Evolutionary conservation across 35 echinoderm and acorn worm genomes (phyloP).

Genomic region (Hemicentrotus pulcherrimus): DNA sequence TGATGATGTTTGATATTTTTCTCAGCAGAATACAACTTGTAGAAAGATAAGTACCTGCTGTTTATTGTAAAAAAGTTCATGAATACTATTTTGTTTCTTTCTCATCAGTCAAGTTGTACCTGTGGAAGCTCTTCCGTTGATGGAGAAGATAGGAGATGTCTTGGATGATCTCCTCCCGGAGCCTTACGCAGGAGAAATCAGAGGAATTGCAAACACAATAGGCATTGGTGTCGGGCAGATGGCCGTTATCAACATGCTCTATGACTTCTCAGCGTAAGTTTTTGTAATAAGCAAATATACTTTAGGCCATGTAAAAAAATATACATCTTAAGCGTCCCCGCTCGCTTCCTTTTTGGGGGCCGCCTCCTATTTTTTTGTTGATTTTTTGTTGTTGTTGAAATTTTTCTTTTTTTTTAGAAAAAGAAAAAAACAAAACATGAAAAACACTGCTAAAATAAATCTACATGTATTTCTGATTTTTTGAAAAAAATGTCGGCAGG

Average conservation of each 20-base stretch:
- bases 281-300: neutral
- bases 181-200: slow-evolving; percentile 85
- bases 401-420: no score
- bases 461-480: no score
- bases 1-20: neutral
- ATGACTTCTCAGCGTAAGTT: slow-evolving; percentile 93
- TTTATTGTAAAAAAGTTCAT: neutral
- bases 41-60: neutral
- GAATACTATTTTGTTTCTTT: slow-evolving; percentile 1
- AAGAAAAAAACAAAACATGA: no score
- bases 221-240: slow-evolving; percentile 70
- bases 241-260: slow-evolving; percentile 67
- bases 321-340: no score
- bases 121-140: slow-evolving; percentile 26
- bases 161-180: slow-evolving; percentile 74
- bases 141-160: slow-evolving; percentile 57
- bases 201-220: slow-evolving; percentile 68
- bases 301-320: no score
- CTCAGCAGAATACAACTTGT: neutral
- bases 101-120: slow-evolving; percentile 56
- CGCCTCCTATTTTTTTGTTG: no score
- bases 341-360: no score
- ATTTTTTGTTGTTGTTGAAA: no score
- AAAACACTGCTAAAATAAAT: no score
- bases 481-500: no score